Percentiles rank a stretch among this genome's conserved stretches.
phyloP scores from a whole-genome alignment of 2,797 vertebrate genomes.

The Malacoctenus gilli region DNA sequence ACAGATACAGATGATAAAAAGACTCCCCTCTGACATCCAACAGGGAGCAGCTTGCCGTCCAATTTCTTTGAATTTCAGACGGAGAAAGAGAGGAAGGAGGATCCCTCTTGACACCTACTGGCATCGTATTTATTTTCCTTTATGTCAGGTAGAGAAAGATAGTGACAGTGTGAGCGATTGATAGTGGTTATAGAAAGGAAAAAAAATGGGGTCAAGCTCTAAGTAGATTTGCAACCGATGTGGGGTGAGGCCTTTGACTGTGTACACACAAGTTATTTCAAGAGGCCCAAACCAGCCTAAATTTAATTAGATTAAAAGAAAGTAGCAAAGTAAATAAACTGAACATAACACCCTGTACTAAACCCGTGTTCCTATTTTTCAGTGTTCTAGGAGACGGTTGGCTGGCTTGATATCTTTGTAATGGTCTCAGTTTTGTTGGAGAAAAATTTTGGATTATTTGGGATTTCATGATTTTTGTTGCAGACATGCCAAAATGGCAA shows the following conservation, averaged over 20 bases:
- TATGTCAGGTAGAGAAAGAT: slow-evolving; percentile 34
- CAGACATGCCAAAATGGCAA: background rate
- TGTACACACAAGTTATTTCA: background rate
- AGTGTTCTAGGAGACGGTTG: too few relatives aligned
- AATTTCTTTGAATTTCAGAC: slow-evolving; percentile 48
- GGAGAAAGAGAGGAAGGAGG: slow-evolving; percentile 20
- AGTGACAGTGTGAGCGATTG: slow-evolving; percentile 18
- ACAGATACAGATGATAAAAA: slow-evolving; percentile 60
- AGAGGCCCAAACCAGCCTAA: too few relatives aligned
- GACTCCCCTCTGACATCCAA: slow-evolving; percentile 44
- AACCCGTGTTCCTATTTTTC: too few relatives aligned
- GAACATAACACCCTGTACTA: too few relatives aligned
- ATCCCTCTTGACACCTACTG: slow-evolving; percentile 44
- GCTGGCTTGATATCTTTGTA: too few relatives aligned
- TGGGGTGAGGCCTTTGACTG: background rate
- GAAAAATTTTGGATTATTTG: too few relatives aligned
- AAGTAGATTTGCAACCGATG: background rate
- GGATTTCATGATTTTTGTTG: background rate
- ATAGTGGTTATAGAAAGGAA: slow-evolving; percentile 28
- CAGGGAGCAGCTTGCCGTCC: slow-evolving; percentile 44
- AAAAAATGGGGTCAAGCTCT: slow-evolving; percentile 13
- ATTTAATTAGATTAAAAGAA: too few relatives aligned
- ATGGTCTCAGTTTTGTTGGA: too few relatives aligned
- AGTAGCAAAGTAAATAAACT: too few relatives aligned
- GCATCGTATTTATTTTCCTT: slow-evolving; percentile 49